A percentile compares a stretch with the other conserved stretches of the same genome.
Conservation (phyloP, 2,888 invertebrate genomes). For the Agrypnus murinus region DNA sequence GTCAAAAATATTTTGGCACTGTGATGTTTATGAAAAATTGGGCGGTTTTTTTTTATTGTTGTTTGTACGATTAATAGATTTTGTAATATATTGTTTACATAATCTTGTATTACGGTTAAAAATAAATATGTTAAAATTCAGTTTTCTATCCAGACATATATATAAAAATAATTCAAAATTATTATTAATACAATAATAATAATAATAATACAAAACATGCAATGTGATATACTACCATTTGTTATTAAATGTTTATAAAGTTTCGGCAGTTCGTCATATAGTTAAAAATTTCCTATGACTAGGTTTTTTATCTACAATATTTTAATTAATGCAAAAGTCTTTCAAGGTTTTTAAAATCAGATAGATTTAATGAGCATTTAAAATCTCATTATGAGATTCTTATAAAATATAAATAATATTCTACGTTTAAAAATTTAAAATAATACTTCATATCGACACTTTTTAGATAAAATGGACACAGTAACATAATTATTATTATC, state of each 20-base stretch:
- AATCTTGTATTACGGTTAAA: neutral
- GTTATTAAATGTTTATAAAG: conserved; percentile 4
- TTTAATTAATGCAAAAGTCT: conserved; percentile 31
- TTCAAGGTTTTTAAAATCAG: conserved; percentile 30
- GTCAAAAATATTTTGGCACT: conserved; percentile 22
- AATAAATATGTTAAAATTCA: too few species aligned
- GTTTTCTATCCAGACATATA: neutral
- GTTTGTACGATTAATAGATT: conserved; percentile 25
- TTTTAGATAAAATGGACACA: too few species aligned
- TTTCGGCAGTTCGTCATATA: conserved; percentile 18
- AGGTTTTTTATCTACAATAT: conserved; percentile 33
- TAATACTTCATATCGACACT: too few species aligned
- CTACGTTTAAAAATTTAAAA: neutral
- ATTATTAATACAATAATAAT: conserved; percentile 18
- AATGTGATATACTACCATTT: too few species aligned
- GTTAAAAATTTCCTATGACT: conserved; percentile 6
- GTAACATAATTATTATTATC: too few species aligned
- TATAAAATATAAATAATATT: neutral
- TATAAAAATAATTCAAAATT: conserved; percentile 35
- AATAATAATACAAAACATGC: too few species aligned
- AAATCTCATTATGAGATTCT: neutral
- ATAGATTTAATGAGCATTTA: conserved; percentile 11
- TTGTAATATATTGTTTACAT: too few species aligned
- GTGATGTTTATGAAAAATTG: conserved; percentile 27
- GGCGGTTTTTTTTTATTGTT: conserved; percentile 24